A percentile compares a stretch with the other conserved stretches of the same genome.
Conservation (phyloP, 2,797 vertebrate genomes). For the Carduelis carduelis region DNA sequence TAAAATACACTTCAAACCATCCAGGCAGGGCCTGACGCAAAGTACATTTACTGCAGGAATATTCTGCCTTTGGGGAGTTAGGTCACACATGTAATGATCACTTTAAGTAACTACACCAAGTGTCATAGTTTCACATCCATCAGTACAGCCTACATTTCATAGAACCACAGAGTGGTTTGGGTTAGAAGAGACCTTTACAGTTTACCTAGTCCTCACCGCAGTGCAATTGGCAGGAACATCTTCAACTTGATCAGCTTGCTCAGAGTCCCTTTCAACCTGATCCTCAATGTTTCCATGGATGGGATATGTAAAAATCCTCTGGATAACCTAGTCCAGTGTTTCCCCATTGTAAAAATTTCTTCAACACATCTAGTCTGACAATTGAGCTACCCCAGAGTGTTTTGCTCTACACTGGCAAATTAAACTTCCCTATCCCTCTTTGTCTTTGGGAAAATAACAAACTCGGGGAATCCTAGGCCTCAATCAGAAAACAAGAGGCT, state of each 20-base stretch:
- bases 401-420: neutral
- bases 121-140: neutral
- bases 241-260: neutral
- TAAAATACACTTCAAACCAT: neutral
- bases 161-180: no score
- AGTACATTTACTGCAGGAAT: neutral
- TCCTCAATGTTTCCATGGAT: neutral
- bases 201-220: no score
- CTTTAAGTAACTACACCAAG: neutral
- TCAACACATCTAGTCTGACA: neutral
- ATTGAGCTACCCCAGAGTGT: neutral
- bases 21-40: neutral
- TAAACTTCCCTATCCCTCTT: neutral
- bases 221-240: neutral
- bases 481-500: neutral
- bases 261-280: neutral
- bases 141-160: neutral
- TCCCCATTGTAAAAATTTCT: neutral
- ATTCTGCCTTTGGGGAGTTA: neutral
- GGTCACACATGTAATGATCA: neutral
- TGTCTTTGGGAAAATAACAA: neutral
- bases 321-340: neutral
- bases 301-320: neutral
- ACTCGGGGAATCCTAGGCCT: neutral
- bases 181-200: neutral